These are phyloP conservation scores for Donacobius atricapilla DNA, from an alignment of 2,113 vertebrate genomes.

Conservation along the genomic window DNA sequence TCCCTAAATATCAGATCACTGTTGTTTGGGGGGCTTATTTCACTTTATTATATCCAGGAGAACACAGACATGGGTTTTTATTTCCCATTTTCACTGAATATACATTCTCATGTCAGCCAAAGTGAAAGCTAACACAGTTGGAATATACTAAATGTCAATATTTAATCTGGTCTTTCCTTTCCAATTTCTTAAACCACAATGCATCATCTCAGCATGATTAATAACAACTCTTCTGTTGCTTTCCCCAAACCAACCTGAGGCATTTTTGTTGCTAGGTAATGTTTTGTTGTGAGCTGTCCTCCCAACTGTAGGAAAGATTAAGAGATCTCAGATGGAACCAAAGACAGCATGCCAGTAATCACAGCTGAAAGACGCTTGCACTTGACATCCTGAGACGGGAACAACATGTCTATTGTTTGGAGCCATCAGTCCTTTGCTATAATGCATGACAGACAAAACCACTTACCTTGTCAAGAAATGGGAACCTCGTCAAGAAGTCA, in stretches of 20 bases:
- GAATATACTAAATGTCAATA: constrained; percentile 55
- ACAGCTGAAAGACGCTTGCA: constrained; percentile 6
- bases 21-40: background rate
- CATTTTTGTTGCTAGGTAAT: constrained; percentile 65
- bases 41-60: background rate
- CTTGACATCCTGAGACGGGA: constrained; percentile 20
- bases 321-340: constrained; percentile 51
- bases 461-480: constrained; percentile 29
- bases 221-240: constrained; percentile 14
- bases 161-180: constrained; percentile 64
- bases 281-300: constrained; percentile 41
- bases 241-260: constrained; percentile 21
- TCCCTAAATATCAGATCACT: background rate
- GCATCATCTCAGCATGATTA: constrained; percentile 49
- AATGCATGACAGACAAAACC: constrained; percentile 25
- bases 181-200: constrained; percentile 49
- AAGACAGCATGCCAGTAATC: constrained; percentile 26
- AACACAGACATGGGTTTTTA: background rate
- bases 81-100: constrained; percentile 31
- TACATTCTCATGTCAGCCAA: constrained; percentile 36
- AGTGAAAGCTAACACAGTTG: constrained; percentile 56
- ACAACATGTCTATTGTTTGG: constrained; percentile 20
- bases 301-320: constrained; percentile 16
- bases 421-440: background rate
- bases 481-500: constrained; percentile 15